phyloP scores from a whole-genome alignment of 1,140 invertebrate genomes.

The Magallana gigas region DNA sequence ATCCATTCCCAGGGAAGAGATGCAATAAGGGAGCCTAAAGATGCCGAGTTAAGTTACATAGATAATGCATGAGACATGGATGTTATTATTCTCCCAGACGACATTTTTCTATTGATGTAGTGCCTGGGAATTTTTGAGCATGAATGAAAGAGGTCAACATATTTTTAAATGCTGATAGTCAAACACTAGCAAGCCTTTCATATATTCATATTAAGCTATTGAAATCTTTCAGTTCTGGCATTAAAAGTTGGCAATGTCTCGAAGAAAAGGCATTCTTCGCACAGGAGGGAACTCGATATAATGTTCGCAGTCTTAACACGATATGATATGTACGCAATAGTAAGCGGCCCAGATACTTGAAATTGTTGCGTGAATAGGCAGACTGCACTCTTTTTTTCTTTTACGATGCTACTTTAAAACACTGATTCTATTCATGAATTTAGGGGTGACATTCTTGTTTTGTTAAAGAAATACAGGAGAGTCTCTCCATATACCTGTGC shows the following conservation, averaged over 20 bases:
- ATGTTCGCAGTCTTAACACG: neutral
- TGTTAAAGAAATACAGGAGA: no score
- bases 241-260: slow-evolving; percentile 5
- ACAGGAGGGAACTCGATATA: neutral
- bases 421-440: no score
- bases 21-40: no score
- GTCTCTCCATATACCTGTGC: no score
- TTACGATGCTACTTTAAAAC: neutral
- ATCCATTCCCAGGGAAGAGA: no score
- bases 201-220: slow-evolving; percentile 2
- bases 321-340: neutral
- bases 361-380: slow-evolving; percentile 33
- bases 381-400: neutral
- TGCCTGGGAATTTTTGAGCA: slow-evolving; percentile 22
- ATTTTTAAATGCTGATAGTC: slow-evolving; percentile 4
- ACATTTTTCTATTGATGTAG: neutral
- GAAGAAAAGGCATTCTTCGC: neutral
- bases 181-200: neutral
- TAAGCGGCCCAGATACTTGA: slow-evolving; percentile 18
- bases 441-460: no score
- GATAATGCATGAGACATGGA: neutral
- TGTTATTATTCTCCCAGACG: neutral
- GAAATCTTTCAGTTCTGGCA: neutral
- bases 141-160: slow-evolving; percentile 28
- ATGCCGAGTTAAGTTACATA: neutral